Conservation (phyloP, 2,113 vertebrate genomes). For the Candoia aspera region DNA sequence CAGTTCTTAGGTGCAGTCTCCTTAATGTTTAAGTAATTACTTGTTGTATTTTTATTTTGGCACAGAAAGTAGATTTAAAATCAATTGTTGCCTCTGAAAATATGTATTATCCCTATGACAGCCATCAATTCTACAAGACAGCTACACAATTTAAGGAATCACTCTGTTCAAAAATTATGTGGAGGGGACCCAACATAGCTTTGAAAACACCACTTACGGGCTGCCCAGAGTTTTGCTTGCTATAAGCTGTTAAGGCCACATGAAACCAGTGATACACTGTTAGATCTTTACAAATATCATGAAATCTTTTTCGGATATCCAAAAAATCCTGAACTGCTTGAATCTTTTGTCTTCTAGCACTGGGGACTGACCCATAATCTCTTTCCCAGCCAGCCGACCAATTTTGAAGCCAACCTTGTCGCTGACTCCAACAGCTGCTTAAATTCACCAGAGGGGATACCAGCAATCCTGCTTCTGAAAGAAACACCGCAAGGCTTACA, state of each 20-base stretch:
- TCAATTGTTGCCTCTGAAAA: slow-evolving; percentile 11
- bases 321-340: slow-evolving; percentile 86
- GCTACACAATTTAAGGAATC: slow-evolving; percentile 51
- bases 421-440: slow-evolving; percentile 89
- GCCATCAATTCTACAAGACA: slow-evolving; percentile 32
- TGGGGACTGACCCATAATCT: slow-evolving; percentile 88
- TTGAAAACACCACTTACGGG: slow-evolving; percentile 70
- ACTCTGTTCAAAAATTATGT: slow-evolving; percentile 33
- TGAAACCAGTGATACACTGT: slow-evolving; percentile 77
- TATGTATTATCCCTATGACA: slow-evolving; percentile 34
- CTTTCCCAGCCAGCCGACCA: slow-evolving; percentile 92
- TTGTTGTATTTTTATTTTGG: slow-evolving; percentile 12
- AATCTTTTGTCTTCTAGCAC: slow-evolving; percentile 86
- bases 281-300: slow-evolving; percentile 90
- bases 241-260: slow-evolving; percentile 80
- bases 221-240: slow-evolving; percentile 71
- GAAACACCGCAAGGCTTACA: slow-evolving; percentile 91
- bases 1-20: slow-evolving; percentile 1
- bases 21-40: background rate
- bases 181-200: slow-evolving; percentile 49
- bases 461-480: slow-evolving; percentile 88
- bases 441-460: slow-evolving; percentile 86
- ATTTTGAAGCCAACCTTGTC: slow-evolving; percentile 89
- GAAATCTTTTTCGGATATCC: slow-evolving; percentile 91
- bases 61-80: slow-evolving; percentile 22